Percentiles rank a stretch among this genome's conserved stretches.
Conservation (phyloP, 2,888 invertebrate species). For the Synergus itoensis region DNA sequence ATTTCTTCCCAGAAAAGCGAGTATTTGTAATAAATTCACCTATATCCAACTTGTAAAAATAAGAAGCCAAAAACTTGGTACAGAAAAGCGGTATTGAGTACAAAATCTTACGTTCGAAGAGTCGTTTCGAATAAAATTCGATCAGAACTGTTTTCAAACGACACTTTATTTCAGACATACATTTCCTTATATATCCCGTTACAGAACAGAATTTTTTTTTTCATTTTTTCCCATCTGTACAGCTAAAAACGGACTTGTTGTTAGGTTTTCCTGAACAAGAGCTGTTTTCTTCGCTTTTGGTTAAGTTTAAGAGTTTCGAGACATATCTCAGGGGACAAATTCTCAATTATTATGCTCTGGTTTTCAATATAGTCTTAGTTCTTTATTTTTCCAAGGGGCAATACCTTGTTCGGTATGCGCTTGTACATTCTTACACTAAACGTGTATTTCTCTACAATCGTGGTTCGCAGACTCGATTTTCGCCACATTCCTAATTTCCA, state of each 20-base stretch:
- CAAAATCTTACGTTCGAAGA: neutral
- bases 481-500: constrained; percentile 5
- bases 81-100: constrained; percentile 20
- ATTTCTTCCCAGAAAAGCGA: constrained; percentile 30
- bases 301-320: neutral
- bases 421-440: constrained; percentile 33
- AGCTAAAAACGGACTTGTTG: constrained; percentile 1
- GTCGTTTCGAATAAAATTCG: constrained; percentile 28
- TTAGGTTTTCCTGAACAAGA: neutral
- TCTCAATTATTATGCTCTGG: constrained; percentile 37
- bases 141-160: constrained; percentile 37
- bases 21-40: constrained; percentile 14
- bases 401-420: constrained; percentile 16
- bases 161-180: constrained; percentile 41
- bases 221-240: constrained; percentile 21
- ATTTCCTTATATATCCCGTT: constrained; percentile 36
- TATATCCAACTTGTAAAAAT: constrained; percentile 34
- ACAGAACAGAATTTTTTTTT: constrained; percentile 31
- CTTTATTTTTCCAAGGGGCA: constrained; percentile 36
- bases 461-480: constrained; percentile 35
- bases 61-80: constrained; percentile 26
- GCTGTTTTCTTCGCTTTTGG: neutral
- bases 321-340: neutral
- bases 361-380: constrained; percentile 38
- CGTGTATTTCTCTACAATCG: constrained; percentile 31